phyloP scores from a whole-genome alignment of 2,113 vertebrate genomes.

The Platichthys flesus region DNA sequence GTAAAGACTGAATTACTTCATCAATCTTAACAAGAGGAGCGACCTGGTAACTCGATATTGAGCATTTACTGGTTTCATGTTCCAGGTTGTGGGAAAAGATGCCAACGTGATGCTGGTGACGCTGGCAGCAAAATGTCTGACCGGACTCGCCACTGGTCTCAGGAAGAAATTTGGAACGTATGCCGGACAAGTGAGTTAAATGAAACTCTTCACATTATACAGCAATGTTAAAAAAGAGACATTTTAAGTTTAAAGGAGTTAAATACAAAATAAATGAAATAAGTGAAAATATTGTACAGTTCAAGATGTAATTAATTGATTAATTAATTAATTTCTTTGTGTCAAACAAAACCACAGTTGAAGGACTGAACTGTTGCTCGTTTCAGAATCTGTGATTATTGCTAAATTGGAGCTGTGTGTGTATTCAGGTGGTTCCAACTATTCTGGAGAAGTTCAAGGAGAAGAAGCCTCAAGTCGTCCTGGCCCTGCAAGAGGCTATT shows the following conservation, averaged over 20 bases:
- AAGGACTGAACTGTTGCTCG: no score
- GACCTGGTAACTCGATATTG: no score
- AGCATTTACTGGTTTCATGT: background rate
- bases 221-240: background rate
- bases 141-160: conserved; percentile 90
- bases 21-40: background rate
- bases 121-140: conserved; percentile 95
- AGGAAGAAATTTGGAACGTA: conserved; percentile 98
- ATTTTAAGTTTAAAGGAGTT: no score
- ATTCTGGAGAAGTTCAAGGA: conserved; percentile 99
- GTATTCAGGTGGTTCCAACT: conserved; percentile 91
- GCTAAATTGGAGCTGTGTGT: background rate
- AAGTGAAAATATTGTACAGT: no score
- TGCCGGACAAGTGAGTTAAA: conserved; percentile 90
- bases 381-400: no score
- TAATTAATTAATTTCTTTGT: no score
- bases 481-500: conserved; percentile 95
- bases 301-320: no score
- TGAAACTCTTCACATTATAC: background rate
- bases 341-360: no score
- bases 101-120: conserved; percentile 97
- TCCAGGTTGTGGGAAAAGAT: conserved; percentile 96
- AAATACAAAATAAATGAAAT: no score
- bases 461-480: conserved; percentile 97
- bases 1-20: conserved; percentile 64